Percentiles rank a stretch among this genome's conserved stretches.
Evolutionary conservation across 1,140 invertebrate species (phyloP).

Genomic region (Acromyrmex echinatior): DNA sequence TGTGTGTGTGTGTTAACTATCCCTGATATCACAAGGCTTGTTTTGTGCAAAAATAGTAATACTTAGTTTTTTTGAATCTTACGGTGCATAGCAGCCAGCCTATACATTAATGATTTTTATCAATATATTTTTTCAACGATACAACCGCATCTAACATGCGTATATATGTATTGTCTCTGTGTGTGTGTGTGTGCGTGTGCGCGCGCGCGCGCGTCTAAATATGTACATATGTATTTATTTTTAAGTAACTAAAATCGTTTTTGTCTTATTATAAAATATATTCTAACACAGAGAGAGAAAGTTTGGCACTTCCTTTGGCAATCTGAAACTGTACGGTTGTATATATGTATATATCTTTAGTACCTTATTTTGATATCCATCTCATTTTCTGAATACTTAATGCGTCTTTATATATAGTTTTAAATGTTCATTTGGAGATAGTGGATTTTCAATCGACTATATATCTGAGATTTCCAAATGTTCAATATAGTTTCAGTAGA

Average conservation of each 20-base stretch:
- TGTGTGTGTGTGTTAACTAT: conserved; percentile 53
- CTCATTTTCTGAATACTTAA: conserved; percentile 44
- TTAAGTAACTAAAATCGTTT: conserved; percentile 36
- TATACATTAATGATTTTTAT: conserved; percentile 66
- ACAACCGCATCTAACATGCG: conserved; percentile 18
- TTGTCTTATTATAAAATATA: conserved; percentile 53
- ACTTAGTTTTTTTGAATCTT: conserved; percentile 68
- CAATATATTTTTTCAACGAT: conserved; percentile 58
- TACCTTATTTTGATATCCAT: conserved; percentile 55
- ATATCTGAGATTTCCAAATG: background rate
- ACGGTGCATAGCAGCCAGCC: conserved; percentile 58
- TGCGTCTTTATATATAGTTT: conserved; percentile 18
- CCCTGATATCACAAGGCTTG: conserved; percentile 75
- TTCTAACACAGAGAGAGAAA: conserved; percentile 52
- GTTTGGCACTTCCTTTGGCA: conserved; percentile 70
- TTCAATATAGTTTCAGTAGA: background rate
- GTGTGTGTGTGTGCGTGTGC: background rate
- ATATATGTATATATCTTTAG: background rate
- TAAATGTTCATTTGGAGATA: background rate
- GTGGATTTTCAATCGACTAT: conserved; percentile 10
- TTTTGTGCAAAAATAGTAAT: conserved; percentile 78
- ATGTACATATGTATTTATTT: conserved; percentile 31
- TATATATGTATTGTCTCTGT: background rate
- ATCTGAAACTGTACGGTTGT: conserved; percentile 35
- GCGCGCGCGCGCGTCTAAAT: background rate